Percentiles rank a stretch among this genome's conserved stretches.
Conservation (phyloP, 2,888 invertebrate species). For the Ecliptopera silaceata region DNA sequence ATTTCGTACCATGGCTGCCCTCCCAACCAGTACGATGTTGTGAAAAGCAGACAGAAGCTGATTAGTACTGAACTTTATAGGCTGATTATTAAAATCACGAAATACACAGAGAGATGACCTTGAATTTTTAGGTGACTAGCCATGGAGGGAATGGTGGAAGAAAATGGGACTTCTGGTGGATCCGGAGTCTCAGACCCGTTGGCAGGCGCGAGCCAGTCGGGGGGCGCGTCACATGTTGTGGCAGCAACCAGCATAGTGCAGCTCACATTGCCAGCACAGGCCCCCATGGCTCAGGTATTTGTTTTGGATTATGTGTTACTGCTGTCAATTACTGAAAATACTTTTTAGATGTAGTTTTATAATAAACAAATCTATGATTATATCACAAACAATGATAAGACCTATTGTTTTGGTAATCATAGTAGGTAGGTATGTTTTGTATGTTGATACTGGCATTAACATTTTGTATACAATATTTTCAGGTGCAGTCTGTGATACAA, state of each 20-base stretch:
- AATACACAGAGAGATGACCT: conserved; percentile 78
- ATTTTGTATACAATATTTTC: conserved; percentile 48
- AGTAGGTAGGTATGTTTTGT: neutral
- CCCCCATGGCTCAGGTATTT: conserved; percentile 85
- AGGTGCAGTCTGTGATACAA: conserved; percentile 98
- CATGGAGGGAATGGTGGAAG: conserved; percentile 97
- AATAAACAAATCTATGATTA: neutral
- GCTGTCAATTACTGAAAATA: neutral
- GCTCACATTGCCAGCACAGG: conserved; percentile 88
- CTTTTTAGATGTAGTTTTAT: neutral
- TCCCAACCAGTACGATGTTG: conserved; percentile 61
- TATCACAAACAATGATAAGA: neutral
- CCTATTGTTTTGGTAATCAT: neutral
- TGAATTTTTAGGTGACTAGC: conserved; percentile 86
- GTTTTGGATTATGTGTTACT: conserved; percentile 15
- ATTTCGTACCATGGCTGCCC: conserved; percentile 70
- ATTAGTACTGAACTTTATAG: conserved; percentile 5
- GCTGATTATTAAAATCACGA: conserved; percentile 58
- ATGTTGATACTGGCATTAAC: neutral
- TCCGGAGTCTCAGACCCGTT: conserved; percentile 68
- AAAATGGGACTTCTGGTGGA: conserved; percentile 86
- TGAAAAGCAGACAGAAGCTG: conserved; percentile 41
- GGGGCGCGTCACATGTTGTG: conserved; percentile 70
- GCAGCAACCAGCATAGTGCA: conserved; percentile 92
- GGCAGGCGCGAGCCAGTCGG: conserved; percentile 60